Evolutionary conservation across 2,888 invertebrate genomes (phyloP), one percentile per base, ranked within the genome.

Genomic region (Drosophila percnosoma): DNA sequence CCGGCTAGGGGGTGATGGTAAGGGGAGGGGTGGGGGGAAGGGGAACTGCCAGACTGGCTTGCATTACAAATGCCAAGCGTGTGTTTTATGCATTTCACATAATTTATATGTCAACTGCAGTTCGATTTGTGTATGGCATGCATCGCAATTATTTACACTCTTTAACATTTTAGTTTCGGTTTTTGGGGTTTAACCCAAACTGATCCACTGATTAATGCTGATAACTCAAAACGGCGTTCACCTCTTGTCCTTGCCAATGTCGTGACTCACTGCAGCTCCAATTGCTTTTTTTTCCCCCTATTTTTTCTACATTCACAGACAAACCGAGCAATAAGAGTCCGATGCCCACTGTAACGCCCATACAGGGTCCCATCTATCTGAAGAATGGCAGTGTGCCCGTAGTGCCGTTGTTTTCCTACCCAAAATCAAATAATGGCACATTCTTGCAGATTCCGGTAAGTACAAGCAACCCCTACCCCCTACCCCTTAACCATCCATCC

Each of bases 381-480:
- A 96, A 96, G 93, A 97, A 97, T 92, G 97, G 97, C 69, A 95
- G 96, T 52, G 97, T 97, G 59, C 97, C 97, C 54, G 97, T 97
- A 8, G 97, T 97, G 75, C 97, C 97, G 29, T 94, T 97, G 52
- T 97, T 97, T 83, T 96, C 97, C 60, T 97, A 97, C 93, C 96
- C 96, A 57, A 96, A 96, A 82, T 94, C 97, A 89, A 97, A 97
- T 93, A 97, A 97, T 93, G 97, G 97, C 78, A 95, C 96, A 54
- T 96, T 97, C 93, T 96, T 97, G 84, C 97, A 97, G 94, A 97
- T 97, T 94, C 97, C 97, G 94, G 97, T 97, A 94, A 97, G 97
- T 95, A 64, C 60, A 31, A 51, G 6, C 11, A 29, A n/a, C 2
- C 2, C 13, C 34, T 10, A 13, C 24, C 21, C 15, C 13, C 34